Percentiles rank a stretch among this genome's conserved stretches.
phyloP scores from a whole-genome alignment of 1,140 invertebrate genomes.

The Meloidogyne floridensis region DNA sequence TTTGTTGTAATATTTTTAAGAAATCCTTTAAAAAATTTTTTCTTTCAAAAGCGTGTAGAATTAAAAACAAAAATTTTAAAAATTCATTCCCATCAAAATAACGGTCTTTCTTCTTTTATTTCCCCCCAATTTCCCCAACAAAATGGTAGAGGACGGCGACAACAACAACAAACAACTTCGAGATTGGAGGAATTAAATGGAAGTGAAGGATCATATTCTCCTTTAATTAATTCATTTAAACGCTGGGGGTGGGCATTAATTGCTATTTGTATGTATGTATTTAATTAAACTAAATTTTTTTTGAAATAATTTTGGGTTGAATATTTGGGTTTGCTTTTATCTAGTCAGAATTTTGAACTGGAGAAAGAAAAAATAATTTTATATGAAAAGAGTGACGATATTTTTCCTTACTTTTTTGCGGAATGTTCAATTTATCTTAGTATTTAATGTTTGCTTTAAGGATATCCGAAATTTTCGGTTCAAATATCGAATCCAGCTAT shows the following conservation, averaged over 20 bases:
- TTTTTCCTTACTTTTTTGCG: too few relatives aligned
- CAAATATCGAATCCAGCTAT: too few relatives aligned
- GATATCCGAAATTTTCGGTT: too few relatives aligned
- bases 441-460: too few relatives aligned
- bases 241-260: slow-evolving; percentile 66
- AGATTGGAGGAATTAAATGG: not conserved
- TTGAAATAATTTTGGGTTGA: slow-evolving; percentile 65
- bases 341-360: too few relatives aligned
- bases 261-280: slow-evolving; percentile 1
- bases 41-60: slow-evolving; percentile 43
- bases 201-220: not conserved
- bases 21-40: not conserved
- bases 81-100: slow-evolving; percentile 42
- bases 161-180: not conserved
- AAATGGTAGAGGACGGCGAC: slow-evolving; percentile 1
- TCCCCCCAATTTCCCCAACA: slow-evolving; percentile 5
- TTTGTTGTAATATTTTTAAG: slow-evolving; percentile 69
- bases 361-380: too few relatives aligned
- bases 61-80: slow-evolving; percentile 37
- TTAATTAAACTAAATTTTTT: slow-evolving; percentile 71
- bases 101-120: slow-evolving; percentile 18
- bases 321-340: too few relatives aligned
- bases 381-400: too few relatives aligned
- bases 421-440: too few relatives aligned
- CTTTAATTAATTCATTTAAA: slow-evolving; percentile 76